phyloP scores from a whole-genome alignment of 2,888 invertebrate species.

The Mantis religiosa region DNA sequence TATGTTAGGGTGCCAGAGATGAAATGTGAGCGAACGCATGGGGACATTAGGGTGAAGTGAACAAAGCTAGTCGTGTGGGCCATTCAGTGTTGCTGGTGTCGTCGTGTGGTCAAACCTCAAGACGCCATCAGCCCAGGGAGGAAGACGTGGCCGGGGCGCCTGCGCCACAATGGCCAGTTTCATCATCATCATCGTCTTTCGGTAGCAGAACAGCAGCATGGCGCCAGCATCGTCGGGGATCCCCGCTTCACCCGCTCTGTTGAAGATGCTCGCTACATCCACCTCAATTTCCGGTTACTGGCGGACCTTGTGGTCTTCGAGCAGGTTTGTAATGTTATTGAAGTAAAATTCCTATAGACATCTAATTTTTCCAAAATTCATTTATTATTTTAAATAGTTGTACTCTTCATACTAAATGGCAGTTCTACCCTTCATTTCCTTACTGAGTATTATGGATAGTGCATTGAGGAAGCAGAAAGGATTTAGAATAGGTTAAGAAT shows the following conservation, averaged over 20 bases:
- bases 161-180: slow-evolving; percentile 16
- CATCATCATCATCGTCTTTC: not conserved
- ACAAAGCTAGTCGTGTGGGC: not conserved
- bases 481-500: too few species aligned
- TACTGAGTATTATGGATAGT: too few species aligned
- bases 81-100: not conserved
- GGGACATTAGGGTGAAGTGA: not conserved
- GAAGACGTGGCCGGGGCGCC: slow-evolving; percentile 21
- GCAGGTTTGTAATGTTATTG: slow-evolving; percentile 48
- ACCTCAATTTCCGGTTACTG: slow-evolving; percentile 59
- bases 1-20: not conserved
- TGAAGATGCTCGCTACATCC: slow-evolving; percentile 62
- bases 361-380: too few species aligned
- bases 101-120: not conserved
- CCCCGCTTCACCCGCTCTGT: slow-evolving; percentile 43
- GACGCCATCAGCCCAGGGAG: slow-evolving; percentile 17
- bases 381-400: too few species aligned
- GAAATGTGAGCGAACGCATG: not conserved
- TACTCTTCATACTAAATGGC: too few species aligned
- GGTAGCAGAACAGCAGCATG: not conserved
- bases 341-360: too few species aligned
- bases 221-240: slow-evolving; percentile 10
- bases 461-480: too few species aligned
- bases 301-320: slow-evolving; percentile 61
- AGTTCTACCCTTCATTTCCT: too few species aligned